A percentile compares a stretch with the other conserved stretches of the same genome.
phyloP scores from a whole-genome alignment of 2,113 vertebrate genomes.

The Lophius piscatorius region DNA sequence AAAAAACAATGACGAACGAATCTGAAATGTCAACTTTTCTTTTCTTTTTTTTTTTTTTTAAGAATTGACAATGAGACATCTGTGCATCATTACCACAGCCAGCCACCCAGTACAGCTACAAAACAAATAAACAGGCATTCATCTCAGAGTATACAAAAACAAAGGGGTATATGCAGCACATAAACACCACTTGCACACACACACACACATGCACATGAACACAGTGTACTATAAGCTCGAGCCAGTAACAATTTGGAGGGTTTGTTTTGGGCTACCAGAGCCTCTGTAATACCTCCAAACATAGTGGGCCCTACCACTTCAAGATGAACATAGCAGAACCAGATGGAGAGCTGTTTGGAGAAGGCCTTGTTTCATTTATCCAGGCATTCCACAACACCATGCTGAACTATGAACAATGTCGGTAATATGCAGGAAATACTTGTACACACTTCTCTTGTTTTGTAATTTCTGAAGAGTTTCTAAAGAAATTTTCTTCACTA shows the following conservation, averaged over 20 bases:
- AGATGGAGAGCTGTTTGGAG: constrained; percentile 40
- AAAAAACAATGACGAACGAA: constrained; percentile 39
- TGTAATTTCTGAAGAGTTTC: constrained; percentile 18
- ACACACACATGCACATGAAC: constrained; percentile 8
- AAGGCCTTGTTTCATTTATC: constrained; percentile 26
- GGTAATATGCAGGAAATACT: constrained; percentile 30
- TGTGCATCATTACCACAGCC: constrained; percentile 20
- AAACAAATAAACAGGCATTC: constrained; percentile 33
- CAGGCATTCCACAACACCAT: constrained; percentile 23
- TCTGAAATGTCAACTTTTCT: constrained; percentile 31
- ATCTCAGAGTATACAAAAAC: constrained; percentile 19
- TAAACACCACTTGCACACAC: constrained; percentile 18
- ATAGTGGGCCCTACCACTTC: constrained; percentile 41
- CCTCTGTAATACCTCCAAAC: constrained; percentile 51
- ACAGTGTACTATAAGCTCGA: constrained; percentile 9
- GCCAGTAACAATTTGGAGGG: constrained; percentile 54
- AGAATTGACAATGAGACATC: constrained; percentile 41
- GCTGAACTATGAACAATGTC: constrained; percentile 20
- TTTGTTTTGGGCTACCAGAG: constrained; percentile 59
- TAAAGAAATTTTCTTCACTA: constrained; percentile 11
- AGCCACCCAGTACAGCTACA: constrained; percentile 1
- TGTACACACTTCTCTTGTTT: constrained; percentile 7
- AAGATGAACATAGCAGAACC: constrained; percentile 60
- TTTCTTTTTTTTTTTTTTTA: constrained; percentile 13
- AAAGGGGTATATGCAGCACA: constrained; percentile 15